Evolutionary conservation across 2,888 invertebrate genomes (phyloP), one percentile per base, ranked within the genome.

Genomic region (Junonia oenone): DNA sequence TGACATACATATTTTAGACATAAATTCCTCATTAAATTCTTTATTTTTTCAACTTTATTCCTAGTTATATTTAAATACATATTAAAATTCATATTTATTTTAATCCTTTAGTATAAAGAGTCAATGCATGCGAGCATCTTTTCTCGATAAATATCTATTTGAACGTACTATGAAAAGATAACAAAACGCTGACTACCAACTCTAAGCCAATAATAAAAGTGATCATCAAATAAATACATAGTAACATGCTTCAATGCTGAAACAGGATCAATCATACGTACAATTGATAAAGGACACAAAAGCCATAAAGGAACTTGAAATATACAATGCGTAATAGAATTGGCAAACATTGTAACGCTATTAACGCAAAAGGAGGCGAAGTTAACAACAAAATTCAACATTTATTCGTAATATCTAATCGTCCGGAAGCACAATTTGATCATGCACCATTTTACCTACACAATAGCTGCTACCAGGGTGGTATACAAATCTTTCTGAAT

Each of bases 301-400:
- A 72, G 64, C 68, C 62, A 76, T 75, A 79, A 80, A 74, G 69
- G 68, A 65, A 70, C 65, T 71, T 76, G 70, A 75, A 78, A 68
- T 68, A 70, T 72, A 88, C 88, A 89, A 89, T 81, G 82, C 79
- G 87, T 88, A 89, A 89, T 89, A 89, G 85, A 88, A 89, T 82
- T 86, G 83, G 73, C 85, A 86, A 88, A 90, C 80, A 89, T 88
- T 84, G 82, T 87, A 87, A 84, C 83, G 71, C 80, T 87, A 88
- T 89, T 90, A 88, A 84, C 85, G 84, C 83, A 81, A 87, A 84
- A 83, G 87, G 81, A 88, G 89, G 82, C 76, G 76, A 84, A 86
- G 78, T 83, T 83, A 88, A 88, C 89, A 88, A 89, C 87, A 89
- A 85, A 82, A 81, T 86, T 73, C 86, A 88, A 89, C 83, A 88